phyloP scores from a whole-genome alignment of 2,888 invertebrate genomes.

The Drosophila acutilabella region DNA sequence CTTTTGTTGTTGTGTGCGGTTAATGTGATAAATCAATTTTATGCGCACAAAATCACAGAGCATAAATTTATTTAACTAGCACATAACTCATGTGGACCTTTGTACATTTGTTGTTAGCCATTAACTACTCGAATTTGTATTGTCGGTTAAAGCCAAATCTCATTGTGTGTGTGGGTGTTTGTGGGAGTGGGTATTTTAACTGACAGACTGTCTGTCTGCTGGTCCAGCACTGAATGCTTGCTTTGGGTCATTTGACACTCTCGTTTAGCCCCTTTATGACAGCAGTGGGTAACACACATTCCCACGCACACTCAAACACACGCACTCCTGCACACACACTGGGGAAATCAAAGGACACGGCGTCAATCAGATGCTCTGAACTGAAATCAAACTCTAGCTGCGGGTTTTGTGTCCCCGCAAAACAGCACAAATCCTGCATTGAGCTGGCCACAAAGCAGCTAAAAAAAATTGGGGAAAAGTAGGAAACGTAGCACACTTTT shows the following conservation, averaged over 20 bases:
- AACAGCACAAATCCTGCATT: constrained; percentile 4
- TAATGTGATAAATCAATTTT: constrained; percentile 83
- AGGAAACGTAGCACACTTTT: constrained; percentile 6
- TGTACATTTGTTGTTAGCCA: constrained; percentile 34
- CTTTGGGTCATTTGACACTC: constrained; percentile 53
- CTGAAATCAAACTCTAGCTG: constrained; percentile 36
- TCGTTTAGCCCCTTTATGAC: constrained; percentile 48
- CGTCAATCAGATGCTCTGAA: constrained; percentile 29
- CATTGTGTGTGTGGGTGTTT: constrained; percentile 5
- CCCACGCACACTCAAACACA: constrained; percentile 1
- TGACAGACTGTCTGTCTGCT: constrained; percentile 10
- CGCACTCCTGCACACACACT: constrained; percentile 22
- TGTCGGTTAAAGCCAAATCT: constrained; percentile 40
- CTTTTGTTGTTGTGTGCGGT: constrained; percentile 52
- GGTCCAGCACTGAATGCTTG: constrained; percentile 19
- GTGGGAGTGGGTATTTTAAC: constrained; percentile 9
- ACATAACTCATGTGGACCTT: constrained; percentile 71
- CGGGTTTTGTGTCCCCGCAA: constrained; percentile 20
- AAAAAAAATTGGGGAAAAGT: neutral
- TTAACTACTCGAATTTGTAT: constrained; percentile 37
- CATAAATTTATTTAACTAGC: constrained; percentile 82
- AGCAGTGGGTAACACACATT: constrained; percentile 9
- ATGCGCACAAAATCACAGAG: constrained; percentile 79
- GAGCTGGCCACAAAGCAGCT: constrained; percentile 31
- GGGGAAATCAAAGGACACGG: constrained; percentile 54